A percentile compares a stretch with the other conserved stretches of the same genome.
Evolutionary conservation across 2,888 invertebrate genomes (phyloP).

Genomic region (Parnassius smintheus): DNA sequence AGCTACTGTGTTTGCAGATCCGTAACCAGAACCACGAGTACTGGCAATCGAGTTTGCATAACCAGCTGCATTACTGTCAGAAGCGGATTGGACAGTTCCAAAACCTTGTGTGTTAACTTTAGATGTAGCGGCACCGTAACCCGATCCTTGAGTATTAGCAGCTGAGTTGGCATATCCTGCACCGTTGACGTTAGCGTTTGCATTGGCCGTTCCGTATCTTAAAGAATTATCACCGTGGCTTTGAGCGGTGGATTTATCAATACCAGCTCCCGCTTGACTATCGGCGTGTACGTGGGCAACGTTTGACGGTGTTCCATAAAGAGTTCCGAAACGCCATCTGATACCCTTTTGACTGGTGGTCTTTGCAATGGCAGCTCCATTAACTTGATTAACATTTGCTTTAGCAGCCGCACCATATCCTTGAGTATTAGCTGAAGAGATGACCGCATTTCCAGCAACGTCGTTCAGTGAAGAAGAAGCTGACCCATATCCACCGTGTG

Average conservation of each 20-base stretch:
- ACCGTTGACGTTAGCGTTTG: constrained; percentile 48
- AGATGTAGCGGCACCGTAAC: constrained; percentile 39
- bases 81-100: constrained; percentile 29
- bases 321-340: constrained; percentile 66
- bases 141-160: constrained; percentile 41
- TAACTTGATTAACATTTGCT: constrained; percentile 48
- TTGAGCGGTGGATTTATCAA: constrained; percentile 36
- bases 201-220: constrained; percentile 45
- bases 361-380: constrained; percentile 48
- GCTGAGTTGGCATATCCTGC: constrained; percentile 45
- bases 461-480: constrained; percentile 46
- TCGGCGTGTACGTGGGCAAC: constrained; percentile 40
- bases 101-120: constrained; percentile 36
- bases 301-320: constrained; percentile 49
- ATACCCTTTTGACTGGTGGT: constrained; percentile 46
- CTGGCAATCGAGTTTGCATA: constrained; percentile 24
- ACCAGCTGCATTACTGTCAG: constrained; percentile 33
- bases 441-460: constrained; percentile 38
- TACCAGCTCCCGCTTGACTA: constrained; percentile 39
- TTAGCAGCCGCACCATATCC: constrained; percentile 52
- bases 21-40: constrained; percentile 37
- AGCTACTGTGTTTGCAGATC: constrained; percentile 49
- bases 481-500: constrained; percentile 43
- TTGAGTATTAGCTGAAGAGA: constrained; percentile 51
- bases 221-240: constrained; percentile 44